Base-by-base conservation (phyloP, 2,113 vertebrate genomes). In the Corythaixoides concolor region DNA sequence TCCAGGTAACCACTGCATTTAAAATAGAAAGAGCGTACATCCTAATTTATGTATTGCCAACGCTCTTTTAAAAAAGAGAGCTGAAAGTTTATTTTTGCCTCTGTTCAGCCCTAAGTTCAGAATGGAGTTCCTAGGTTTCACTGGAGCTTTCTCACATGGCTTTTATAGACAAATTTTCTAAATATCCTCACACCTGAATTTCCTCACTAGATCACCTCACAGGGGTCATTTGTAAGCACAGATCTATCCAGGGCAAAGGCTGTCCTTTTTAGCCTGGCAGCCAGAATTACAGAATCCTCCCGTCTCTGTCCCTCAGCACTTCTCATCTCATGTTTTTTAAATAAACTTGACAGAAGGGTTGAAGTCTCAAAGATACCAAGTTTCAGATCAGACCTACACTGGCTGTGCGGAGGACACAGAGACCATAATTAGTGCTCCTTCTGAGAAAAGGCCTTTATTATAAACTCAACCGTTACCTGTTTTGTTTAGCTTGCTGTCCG, bases 401-500 rank as follows among this genome's bases (percentile, higher is more conserved):
- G 17, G 32, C 72, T 93, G 32, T 1, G 4, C 33, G 55, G 64
- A 77, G 27, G 60, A 68, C 9, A 37, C 5, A 68, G 6, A 85
- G 28, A 27, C 49, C 18, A 33, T 87, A 87, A 84, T 82, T 85
- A 89, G 30, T 15, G 66, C 45, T 85, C 39, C 58, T 87, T 53
- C 56, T 75, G 52, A 81, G 62, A 78, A 77, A 91, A 95, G 27
- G 66, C 30, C 59, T 77, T 72, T 68, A 63, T 60, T 53, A 64
- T 76, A 75, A 95, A 91, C 74, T 82, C 80, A 87, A 60, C 80
- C 64, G 60, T 55, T 82, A 91, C 81, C 66, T 94, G 93, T 49
- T 89, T 82, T 93, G 64, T 91, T 96, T 60, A 96, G 89, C 62
- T 93, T 72, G 67, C 77, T 87, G 39, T 66, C 89, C 85, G 69